Evolutionary conservation across 2,888 invertebrate species (phyloP).

Genomic region (Pinctada fucata): DNA sequence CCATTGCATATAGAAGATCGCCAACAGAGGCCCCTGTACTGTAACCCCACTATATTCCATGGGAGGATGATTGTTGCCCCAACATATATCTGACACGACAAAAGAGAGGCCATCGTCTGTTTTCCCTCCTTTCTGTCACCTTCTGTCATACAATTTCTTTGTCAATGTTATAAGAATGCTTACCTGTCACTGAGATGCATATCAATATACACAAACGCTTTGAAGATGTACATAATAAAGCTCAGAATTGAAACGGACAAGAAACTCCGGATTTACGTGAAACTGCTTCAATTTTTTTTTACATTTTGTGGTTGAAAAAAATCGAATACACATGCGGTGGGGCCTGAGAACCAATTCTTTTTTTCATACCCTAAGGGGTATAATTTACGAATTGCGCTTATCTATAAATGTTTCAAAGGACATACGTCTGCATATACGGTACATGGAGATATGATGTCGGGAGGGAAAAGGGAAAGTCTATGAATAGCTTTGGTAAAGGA

Average conservation of each 20-base stretch:
- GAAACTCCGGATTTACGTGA: background rate
- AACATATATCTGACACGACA: background rate
- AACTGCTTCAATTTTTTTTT: background rate
- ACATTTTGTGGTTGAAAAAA: too few relatives aligned
- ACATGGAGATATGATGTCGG: too few relatives aligned
- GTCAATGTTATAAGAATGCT: background rate
- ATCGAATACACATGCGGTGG: too few relatives aligned
- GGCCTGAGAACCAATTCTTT: too few relatives aligned
- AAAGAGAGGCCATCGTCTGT: background rate
- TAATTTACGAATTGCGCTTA: too few relatives aligned
- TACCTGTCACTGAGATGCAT: background rate
- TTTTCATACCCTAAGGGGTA: too few relatives aligned
- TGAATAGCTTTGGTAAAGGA: too few relatives aligned
- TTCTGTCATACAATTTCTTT: background rate
- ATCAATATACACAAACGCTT: background rate
- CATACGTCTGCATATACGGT: too few relatives aligned
- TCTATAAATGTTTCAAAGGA: too few relatives aligned
- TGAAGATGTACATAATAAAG: constrained; percentile 1
- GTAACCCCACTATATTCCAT: background rate
- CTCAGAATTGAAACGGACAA: constrained; percentile 1
- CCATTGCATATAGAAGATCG: too few relatives aligned
- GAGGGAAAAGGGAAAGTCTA: too few relatives aligned
- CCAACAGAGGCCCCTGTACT: background rate
- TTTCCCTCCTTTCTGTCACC: too few relatives aligned
- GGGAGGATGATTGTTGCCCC: background rate